Conservation (phyloP, 1,140 invertebrate species). For the Panagrolaimus sp. region DNA sequence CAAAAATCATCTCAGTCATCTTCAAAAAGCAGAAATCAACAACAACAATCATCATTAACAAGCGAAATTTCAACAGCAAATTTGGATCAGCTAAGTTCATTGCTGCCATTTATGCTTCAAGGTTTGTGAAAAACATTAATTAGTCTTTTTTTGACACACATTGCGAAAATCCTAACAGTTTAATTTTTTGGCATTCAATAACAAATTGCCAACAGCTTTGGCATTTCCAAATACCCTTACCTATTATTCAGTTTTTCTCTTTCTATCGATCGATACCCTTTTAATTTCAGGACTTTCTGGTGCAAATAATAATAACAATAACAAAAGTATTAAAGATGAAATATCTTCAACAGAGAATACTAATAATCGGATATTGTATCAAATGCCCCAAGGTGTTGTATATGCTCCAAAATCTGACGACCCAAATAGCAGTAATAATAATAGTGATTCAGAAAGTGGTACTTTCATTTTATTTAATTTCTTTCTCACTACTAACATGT, state of each 20-base stretch:
- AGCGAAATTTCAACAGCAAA: not conserved
- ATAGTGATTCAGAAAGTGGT: slow-evolving; percentile 14
- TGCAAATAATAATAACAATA: slow-evolving; percentile 16
- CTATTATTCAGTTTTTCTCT: not conserved
- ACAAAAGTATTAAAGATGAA: not conserved
- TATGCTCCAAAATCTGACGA: slow-evolving; percentile 20
- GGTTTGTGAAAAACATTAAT: slow-evolving; percentile 20
- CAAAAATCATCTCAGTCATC: not conserved
- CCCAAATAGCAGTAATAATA: slow-evolving; percentile 1
- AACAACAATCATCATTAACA: not conserved
- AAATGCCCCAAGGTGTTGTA: slow-evolving; percentile 35
- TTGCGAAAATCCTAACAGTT: too few species aligned
- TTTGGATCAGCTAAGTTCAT: not conserved
- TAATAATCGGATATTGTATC: slow-evolving; percentile 25
- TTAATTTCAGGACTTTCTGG: slow-evolving; percentile 25
- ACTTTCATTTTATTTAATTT: too few species aligned
- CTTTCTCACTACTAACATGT: not conserved
- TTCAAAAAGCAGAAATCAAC: not conserved
- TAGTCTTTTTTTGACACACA: not conserved
- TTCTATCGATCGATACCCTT: slow-evolving; percentile 13
- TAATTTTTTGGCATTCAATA: too few species aligned
- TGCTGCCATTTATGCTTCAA: slow-evolving; percentile 35
- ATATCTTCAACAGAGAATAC: slow-evolving; percentile 3
- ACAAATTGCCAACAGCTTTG: too few species aligned
- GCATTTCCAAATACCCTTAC: too few species aligned